Base-by-base conservation (phyloP, 2,797 vertebrate genomes). In the Podarcis siculus region DNA sequence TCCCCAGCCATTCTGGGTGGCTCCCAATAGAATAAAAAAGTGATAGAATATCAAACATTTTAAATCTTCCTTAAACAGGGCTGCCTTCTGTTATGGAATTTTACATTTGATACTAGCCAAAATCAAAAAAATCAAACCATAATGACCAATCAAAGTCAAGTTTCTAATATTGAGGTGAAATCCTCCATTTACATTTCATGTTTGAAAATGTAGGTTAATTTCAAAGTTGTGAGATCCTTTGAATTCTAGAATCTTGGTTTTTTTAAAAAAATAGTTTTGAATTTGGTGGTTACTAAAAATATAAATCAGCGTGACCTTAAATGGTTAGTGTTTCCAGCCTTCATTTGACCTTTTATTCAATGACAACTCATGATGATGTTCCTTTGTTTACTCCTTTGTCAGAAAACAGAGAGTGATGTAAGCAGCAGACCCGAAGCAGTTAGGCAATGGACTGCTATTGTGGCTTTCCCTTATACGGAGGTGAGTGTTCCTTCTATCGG, bases 311-410 rank as follows among this genome's bases (percentile, higher is more conserved):
- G 79, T 81, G 58, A 66, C 77, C 78, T 85, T 85, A 85, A 25
- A 81, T 67, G 32, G 42, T 81, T n/a, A 87, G 72, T 73, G 8
- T 42, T 81, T 83, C 39, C 23, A 67, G 10, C 73, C n/a, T 67
- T 30, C 86, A 49, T 91, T 76, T 69, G 77, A 37, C 23, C 8
- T 4, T 35, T 89, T 79, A 83, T 85, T 23, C 78, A 15, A 42
- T 58, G 64, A 84, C 35, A 72, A 37, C 89, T 89, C 23, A 35
- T 85, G 61, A 39, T 55, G 8, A 5, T 17, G 10, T 25, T 5
- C 5, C 25, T 73, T 67, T 42, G 32, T 66, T 89, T 8, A 77
- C 23, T 45, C 19, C n/a, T 71, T 85, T 27, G 19, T 0, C 39
- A 10, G 10, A 25, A 76, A 85, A 37, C 27, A 85, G 39, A 82